phyloP scores from a whole-genome alignment of 2,113 vertebrate genomes.

The Rousettus leschenaultii region DNA sequence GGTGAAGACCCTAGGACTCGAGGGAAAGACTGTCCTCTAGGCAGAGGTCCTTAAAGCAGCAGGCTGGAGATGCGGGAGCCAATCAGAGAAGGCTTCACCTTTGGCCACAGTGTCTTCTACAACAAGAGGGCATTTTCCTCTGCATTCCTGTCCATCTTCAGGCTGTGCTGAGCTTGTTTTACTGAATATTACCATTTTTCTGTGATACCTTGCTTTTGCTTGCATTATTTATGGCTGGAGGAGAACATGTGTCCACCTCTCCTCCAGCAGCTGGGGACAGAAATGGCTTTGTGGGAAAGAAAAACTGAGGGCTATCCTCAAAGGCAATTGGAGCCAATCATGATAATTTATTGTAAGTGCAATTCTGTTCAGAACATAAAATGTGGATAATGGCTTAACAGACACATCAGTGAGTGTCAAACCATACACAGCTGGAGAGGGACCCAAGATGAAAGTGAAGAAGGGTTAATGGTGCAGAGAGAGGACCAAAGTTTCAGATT shows the following conservation, averaged over 20 bases:
- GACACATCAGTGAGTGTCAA: not conserved
- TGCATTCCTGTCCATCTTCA: accelerated
- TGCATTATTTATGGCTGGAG: not conserved
- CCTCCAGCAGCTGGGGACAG: not conserved
- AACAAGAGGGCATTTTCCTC: not conserved
- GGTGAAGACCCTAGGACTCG: not conserved
- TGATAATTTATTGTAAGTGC: slow-evolving; percentile 32
- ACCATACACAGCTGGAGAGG: not conserved
- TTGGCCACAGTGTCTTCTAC: accelerated
- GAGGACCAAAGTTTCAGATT: not conserved
- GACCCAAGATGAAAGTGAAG: slow-evolving; percentile 8
- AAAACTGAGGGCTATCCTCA: not conserved
- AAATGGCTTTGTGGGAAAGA: slow-evolving; percentile 14
- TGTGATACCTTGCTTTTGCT: not conserved
- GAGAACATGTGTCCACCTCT: not conserved
- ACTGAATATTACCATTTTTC: not conserved
- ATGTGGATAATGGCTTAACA: slow-evolving; percentile 44
- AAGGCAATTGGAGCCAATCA: not conserved
- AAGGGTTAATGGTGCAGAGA: slow-evolving; percentile 19
- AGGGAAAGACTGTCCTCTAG: not conserved
- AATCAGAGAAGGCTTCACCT: not conserved
- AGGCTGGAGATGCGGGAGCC: not conserved
- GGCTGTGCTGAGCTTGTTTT: not conserved
- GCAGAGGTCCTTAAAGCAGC: not conserved
- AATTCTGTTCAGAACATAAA: slow-evolving; percentile 46